Evolutionary conservation across 2,113 vertebrate genomes (phyloP), one percentile per base, ranked within the genome.

Genomic region (Spheniscus mendiculus): DNA sequence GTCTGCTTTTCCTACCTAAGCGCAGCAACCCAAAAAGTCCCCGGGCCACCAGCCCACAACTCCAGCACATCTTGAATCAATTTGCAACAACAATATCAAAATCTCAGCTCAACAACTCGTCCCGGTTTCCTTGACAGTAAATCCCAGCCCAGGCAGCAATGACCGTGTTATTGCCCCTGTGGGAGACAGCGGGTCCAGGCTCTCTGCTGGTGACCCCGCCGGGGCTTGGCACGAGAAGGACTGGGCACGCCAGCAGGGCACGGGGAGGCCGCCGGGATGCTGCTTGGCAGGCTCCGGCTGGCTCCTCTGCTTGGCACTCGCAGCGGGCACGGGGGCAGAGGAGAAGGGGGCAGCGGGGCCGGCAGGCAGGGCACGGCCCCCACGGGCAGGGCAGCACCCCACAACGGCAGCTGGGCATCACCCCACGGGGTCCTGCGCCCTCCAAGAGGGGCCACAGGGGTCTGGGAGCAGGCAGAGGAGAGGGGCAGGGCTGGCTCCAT

Each of bases 91-190:
- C 91, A 67, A 84, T 87, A 96, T 82, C 49, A 40, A 93, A 96
- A 96, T 89, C 19, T 45, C 94, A 92, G 86, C 95, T 93, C 21
- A 2, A n/a, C 88, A 73, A 56, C 84, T 91, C 82, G 1, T 84
- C 89, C 73, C 2, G 2, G 73, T 95, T 89, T 96, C 97, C 97
- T 94, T 97, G 93, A 91, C 96, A 97, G 93, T 97, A 97, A 97
- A 97, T 96, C 96, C 97, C 93, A 93, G 62, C 78, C 72, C 1
- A 2, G 84, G 92, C 91, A 78, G 94, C 53, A 27, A 5, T 9
- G 84, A 66, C 32, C 7, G 1, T 15, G 67, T 63, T 70, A 29
- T 13, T 38, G 86, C 88, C 21, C 1, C 76, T 11, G 72, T 5
- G 10, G 1, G 73, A 89, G 87, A 56, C 93, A 89, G 81, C 1